Evolutionary conservation across 1,140 invertebrate genomes (phyloP).

Genomic region (Euura lappo): DNA sequence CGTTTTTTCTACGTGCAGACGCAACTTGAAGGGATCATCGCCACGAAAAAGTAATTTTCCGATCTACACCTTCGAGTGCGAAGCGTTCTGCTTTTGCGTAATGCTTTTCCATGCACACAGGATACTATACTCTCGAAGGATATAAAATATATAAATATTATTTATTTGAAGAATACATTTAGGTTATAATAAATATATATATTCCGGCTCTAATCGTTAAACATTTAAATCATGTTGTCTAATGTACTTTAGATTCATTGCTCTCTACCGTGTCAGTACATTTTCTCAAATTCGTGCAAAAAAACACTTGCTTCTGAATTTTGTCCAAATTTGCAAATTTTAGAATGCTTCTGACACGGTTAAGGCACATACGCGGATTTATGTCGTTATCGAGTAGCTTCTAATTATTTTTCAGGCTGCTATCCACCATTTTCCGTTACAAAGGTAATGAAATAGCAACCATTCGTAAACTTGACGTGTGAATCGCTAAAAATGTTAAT

Average conservation of each 20-base stretch:
- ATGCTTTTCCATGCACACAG: conserved; percentile 33
- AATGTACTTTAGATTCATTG: conserved; percentile 8
- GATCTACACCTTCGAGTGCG: conserved; percentile 8
- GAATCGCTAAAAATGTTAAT: no score
- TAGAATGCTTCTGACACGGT: background rate
- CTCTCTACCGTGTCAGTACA: background rate
- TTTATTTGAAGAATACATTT: conserved; percentile 45
- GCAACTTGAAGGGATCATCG: conserved; percentile 90
- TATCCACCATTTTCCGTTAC: no score
- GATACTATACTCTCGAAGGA: conserved; percentile 43
- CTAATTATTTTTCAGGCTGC: no score
- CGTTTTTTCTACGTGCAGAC: conserved; percentile 66
- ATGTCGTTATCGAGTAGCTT: no score
- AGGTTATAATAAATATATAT: conserved; percentile 41
- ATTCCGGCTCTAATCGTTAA: conserved; percentile 20
- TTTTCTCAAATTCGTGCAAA: background rate
- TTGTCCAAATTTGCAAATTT: background rate
- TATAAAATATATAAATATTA: conserved; percentile 53
- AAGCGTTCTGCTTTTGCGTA: conserved; percentile 17
- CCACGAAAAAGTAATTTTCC: conserved; percentile 80
- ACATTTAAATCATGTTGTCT: conserved; percentile 30
- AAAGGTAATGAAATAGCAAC: no score
- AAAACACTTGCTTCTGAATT: background rate
- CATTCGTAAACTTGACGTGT: no score
- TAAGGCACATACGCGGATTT: background rate